Conservation (phyloP, 2,797 vertebrate genomes). For the Nannoperca obscura region DNA sequence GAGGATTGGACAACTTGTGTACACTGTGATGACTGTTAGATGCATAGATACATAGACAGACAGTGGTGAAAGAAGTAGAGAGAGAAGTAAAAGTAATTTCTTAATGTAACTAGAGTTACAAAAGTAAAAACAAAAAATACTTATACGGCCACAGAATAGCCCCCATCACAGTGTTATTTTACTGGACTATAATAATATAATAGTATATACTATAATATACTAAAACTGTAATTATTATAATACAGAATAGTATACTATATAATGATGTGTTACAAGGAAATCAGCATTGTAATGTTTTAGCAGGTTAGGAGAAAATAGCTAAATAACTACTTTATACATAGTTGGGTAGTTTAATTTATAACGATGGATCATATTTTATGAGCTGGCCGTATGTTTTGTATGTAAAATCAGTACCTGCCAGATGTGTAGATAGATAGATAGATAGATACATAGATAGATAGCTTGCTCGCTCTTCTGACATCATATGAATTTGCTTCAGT, state of each 20-base stretch:
- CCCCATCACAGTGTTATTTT: too few species aligned
- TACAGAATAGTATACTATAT: too few species aligned
- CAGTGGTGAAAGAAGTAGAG: background rate
- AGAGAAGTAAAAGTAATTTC: too few species aligned
- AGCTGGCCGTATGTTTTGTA: background rate
- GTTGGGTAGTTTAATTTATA: background rate
- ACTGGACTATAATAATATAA: background rate
- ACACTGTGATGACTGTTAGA: constrained; percentile 43
- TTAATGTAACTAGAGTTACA: background rate
- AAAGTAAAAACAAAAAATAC: background rate
- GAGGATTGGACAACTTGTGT: constrained; percentile 52
- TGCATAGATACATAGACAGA: constrained; percentile 6
- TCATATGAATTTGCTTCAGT: constrained; percentile 39
- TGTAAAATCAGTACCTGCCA: background rate
- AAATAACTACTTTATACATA: too few species aligned
- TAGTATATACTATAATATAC: too few species aligned
- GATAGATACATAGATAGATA: constrained; percentile 25
- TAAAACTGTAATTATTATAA: too few species aligned
- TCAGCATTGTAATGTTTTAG: too few species aligned
- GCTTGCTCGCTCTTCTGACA: background rate
- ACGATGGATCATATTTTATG: background rate
- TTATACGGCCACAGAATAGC: too few species aligned
- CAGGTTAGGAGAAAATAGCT: background rate
- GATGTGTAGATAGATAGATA: constrained; percentile 4
- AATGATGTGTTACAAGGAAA: background rate